Conservation (phyloP, 2,888 invertebrate species). For the Bombyx huttoni region DNA sequence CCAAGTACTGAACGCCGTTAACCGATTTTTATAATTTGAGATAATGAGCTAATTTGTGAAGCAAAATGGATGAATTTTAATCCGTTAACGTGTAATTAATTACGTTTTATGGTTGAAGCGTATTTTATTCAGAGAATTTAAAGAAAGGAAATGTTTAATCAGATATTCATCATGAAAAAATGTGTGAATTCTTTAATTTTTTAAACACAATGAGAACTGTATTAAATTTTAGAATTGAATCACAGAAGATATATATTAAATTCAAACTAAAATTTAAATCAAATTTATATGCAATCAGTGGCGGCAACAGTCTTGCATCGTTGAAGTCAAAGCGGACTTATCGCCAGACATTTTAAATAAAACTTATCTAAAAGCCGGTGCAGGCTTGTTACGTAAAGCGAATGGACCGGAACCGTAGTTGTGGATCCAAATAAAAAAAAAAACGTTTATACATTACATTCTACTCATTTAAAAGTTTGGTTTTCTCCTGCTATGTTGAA, state of each 20-base stretch:
- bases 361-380: not conserved
- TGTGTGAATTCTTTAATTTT: no score
- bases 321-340: not conserved
- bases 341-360: not conserved
- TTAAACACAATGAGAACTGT: no score
- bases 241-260: not conserved
- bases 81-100: no score
- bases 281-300: not conserved
- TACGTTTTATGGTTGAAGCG: no score
- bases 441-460: constrained; percentile 3
- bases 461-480: not conserved
- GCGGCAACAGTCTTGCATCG: not conserved
- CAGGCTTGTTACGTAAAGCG: constrained; percentile 8
- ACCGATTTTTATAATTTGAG: no score
- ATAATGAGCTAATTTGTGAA: no score
- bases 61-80: no score
- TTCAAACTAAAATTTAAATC: not conserved
- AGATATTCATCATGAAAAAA: no score
- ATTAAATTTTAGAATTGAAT: no score
- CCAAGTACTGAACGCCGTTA: no score
- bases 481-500: not conserved
- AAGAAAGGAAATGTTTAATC: no score
- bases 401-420: constrained; percentile 17
- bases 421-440: constrained; percentile 16
- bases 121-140: no score